phyloP scores from a whole-genome alignment of 2,888 invertebrate species.

The Hanleya hanleyi region DNA sequence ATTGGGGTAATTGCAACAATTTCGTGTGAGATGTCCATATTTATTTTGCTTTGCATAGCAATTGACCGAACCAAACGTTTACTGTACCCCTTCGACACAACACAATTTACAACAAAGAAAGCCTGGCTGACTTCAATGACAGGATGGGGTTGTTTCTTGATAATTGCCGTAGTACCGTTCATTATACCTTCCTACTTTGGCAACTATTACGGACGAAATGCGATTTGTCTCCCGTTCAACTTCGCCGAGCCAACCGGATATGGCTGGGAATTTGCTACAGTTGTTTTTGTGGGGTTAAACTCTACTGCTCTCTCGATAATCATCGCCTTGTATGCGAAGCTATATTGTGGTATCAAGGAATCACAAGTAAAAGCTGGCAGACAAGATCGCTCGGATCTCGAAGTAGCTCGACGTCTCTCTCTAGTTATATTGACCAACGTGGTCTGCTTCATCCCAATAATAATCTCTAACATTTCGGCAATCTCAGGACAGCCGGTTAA shows the following conservation, averaged over 20 bases:
- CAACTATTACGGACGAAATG: background rate
- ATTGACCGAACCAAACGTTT: constrained; percentile 47
- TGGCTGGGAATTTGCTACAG: background rate
- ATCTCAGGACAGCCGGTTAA: background rate
- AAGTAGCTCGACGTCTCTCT: background rate
- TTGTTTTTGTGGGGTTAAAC: background rate
- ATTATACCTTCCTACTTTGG: background rate
- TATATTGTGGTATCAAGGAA: background rate
- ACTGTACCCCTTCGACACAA: constrained; percentile 37
- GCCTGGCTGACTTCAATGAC: background rate
- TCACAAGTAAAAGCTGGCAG: background rate
- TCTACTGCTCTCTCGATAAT: background rate
- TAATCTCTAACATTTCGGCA: background rate
- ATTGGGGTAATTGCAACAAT: constrained; percentile 75
- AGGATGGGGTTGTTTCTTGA: background rate
- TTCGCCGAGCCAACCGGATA: background rate
- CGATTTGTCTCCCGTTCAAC: background rate
- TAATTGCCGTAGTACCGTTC: background rate
- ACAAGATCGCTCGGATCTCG: background rate
- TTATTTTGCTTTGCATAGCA: constrained; percentile 45
- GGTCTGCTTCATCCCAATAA: background rate
- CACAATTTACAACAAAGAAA: background rate
- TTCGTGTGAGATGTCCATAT: constrained; percentile 47
- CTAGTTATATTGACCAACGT: constrained; percentile 1
- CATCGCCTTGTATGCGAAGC: background rate